Evolutionary conservation across 2,113 vertebrate genomes (phyloP).

Genomic region (Rostratula benghalensis): DNA sequence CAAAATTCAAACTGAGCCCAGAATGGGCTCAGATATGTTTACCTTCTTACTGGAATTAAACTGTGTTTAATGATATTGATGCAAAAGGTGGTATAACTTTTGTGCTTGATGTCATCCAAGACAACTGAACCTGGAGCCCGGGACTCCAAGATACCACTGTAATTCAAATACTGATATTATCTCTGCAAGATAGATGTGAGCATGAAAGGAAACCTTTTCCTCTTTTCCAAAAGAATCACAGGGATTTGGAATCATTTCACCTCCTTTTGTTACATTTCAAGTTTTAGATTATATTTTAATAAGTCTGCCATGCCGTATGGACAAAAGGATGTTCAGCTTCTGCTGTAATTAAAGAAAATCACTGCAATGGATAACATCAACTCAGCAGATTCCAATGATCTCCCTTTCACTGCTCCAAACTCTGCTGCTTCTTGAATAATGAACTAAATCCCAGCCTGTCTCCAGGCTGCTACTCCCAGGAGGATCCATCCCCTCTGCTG

Average conservation of each 20-base stretch:
- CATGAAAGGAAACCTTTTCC: background rate
- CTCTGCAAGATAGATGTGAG: background rate
- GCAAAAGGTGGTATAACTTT: background rate
- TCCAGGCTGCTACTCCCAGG: background rate
- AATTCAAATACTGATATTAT: background rate
- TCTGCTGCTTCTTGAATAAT: background rate
- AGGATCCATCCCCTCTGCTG: background rate
- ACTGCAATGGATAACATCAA: background rate
- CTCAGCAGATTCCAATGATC: background rate
- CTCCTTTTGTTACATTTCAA: constrained; percentile 24
- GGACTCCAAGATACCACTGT: background rate
- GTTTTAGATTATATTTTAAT: constrained; percentile 12
- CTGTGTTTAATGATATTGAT: background rate
- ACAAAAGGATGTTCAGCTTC: constrained; percentile 30
- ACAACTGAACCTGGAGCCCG: background rate
- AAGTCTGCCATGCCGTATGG: background rate
- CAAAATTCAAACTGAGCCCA: background rate
- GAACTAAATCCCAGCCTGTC: background rate
- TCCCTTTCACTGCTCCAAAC: background rate
- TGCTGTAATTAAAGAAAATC: constrained; percentile 51
- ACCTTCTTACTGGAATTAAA: background rate
- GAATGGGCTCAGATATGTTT: constrained; percentile 27
- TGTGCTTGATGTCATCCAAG: background rate
- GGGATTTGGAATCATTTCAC: constrained; percentile 9
- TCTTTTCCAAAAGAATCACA: background rate